Percentiles rank a stretch among this genome's conserved stretches.
Conservation (phyloP, 2,113 vertebrate genomes). For the Xerus inauris region DNA sequence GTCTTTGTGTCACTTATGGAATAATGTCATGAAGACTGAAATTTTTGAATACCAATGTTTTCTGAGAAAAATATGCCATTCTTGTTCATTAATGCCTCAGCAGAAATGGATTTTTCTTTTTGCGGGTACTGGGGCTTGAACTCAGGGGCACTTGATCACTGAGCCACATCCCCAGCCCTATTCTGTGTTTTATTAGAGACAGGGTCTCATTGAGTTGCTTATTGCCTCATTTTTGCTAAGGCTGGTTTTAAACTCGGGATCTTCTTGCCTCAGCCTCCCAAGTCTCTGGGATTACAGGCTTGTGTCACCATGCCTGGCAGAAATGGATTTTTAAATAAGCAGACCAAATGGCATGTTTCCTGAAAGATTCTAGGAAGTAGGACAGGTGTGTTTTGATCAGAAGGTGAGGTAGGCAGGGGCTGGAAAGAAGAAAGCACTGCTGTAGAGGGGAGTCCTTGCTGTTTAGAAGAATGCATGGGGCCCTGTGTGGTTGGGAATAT, state of each 20-base stretch:
- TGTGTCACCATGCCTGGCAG: not conserved
- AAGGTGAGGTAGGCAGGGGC: not conserved
- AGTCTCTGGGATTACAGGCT: too few relatives aligned
- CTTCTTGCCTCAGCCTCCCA: too few relatives aligned
- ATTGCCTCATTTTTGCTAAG: too few relatives aligned
- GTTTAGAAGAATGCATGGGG: not conserved
- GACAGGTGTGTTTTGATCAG: not conserved
- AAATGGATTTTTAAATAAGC: not conserved
- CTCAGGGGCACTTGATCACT: too few relatives aligned
- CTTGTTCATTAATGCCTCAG: not conserved
- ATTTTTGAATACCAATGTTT: conserved; percentile 38
- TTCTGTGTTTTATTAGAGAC: too few relatives aligned
- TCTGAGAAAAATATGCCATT: not conserved
- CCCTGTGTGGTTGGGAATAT: not conserved
- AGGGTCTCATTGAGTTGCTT: too few relatives aligned
- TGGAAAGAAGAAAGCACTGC: not conserved
- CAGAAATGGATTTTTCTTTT: not conserved
- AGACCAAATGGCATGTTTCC: not conserved
- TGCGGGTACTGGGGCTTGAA: too few relatives aligned
- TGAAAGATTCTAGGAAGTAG: not conserved
- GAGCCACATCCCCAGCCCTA: too few relatives aligned
- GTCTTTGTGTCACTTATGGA: conserved; percentile 1
- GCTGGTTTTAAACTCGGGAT: too few relatives aligned
- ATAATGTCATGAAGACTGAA: not conserved
- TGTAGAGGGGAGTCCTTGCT: not conserved